A percentile compares a stretch with the other conserved stretches of the same genome.
phyloP scores from a whole-genome alignment of 2,113 vertebrate genomes.

The Psammodynastes pulverulentus region DNA sequence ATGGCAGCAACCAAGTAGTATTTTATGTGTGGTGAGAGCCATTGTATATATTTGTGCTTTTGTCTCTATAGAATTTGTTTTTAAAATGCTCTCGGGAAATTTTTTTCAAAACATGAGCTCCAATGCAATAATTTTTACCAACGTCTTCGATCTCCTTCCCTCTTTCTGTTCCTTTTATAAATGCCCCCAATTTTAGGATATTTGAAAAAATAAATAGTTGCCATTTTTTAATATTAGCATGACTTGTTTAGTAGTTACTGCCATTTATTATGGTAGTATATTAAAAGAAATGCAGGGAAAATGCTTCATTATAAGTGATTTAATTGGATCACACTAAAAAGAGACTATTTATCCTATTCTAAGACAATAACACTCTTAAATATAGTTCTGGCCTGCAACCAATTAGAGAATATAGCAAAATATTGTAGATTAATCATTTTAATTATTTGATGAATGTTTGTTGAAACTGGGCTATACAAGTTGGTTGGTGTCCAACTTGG shows the following conservation, averaged over 20 bases:
- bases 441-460: background rate
- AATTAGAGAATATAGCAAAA: background rate
- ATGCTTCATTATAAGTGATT: background rate
- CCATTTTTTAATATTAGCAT: background rate
- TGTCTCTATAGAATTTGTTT: background rate
- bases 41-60: background rate
- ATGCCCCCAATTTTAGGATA: background rate
- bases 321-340: background rate
- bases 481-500: background rate
- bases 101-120: background rate
- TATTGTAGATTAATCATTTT: slow-evolving; percentile 2
- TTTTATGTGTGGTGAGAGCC: background rate
- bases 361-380: background rate
- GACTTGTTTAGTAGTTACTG: background rate
- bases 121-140: background rate
- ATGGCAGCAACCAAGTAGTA: background rate
- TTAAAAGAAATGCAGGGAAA: slow-evolving; percentile 6
- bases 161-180: background rate
- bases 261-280: background rate
- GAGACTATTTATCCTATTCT: background rate
- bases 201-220: background rate
- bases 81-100: background rate
- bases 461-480: background rate
- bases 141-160: background rate
- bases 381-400: background rate